Conservation (phyloP, 2,888 invertebrate species). For the Petrolisthes manimaculis region DNA sequence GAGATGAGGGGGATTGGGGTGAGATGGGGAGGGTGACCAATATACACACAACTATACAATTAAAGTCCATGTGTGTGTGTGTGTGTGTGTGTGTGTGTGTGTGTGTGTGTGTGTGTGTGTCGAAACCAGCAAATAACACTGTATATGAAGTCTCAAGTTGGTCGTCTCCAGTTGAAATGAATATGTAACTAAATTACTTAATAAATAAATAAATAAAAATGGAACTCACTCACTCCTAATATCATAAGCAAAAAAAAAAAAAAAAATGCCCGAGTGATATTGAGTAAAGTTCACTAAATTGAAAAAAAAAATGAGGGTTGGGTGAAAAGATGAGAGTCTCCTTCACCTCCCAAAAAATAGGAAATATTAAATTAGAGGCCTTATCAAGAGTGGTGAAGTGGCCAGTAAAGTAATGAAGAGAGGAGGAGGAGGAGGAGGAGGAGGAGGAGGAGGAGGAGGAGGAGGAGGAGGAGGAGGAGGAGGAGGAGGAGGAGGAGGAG, state of each 20-base stretch:
- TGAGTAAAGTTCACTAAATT: not conserved
- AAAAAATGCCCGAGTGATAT: not conserved
- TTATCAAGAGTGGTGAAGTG: not conserved
- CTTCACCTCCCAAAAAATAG: not conserved
- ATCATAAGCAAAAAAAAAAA: conserved; percentile 15
- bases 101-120: not conserved
- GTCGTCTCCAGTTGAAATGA: no score
- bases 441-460: not conserved
- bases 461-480: not conserved
- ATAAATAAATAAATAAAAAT: not conserved
- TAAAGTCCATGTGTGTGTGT: not conserved
- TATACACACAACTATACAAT: not conserved
- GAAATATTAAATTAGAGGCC: not conserved
- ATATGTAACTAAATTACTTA: not conserved
- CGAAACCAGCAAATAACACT: not conserved
- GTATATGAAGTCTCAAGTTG: not conserved
- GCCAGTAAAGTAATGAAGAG: not conserved
- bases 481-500: not conserved
- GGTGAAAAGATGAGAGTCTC: no score
- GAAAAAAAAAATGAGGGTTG: not conserved
- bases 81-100: not conserved
- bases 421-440: not conserved
- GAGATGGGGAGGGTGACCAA: not conserved
- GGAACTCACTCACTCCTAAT: not conserved
- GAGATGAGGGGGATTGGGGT: not conserved